Evolutionary conservation across 2,888 invertebrate species (phyloP).

Genomic region (Gastracanthus pulcherrimus): DNA sequence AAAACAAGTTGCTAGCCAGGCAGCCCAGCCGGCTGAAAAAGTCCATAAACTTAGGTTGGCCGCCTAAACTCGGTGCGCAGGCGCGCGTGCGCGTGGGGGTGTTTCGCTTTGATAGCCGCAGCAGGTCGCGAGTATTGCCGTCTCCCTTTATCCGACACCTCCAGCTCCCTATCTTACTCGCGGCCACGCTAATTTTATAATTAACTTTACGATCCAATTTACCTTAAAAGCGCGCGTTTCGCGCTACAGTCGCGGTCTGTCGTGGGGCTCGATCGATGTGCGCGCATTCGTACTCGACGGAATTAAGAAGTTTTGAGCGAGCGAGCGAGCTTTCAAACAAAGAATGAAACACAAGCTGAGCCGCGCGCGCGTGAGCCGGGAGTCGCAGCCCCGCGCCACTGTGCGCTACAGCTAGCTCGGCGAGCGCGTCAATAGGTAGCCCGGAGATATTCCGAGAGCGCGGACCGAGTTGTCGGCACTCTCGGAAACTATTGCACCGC

Average conservation of each 20-base stretch:
- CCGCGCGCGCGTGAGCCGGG: too few relatives aligned
- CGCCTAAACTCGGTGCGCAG: neutral
- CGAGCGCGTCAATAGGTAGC: neutral
- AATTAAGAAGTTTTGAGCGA: constrained; percentile 15
- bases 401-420: too few relatives aligned
- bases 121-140: neutral
- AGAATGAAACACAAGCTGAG: too few relatives aligned
- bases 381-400: too few relatives aligned
- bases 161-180: neutral
- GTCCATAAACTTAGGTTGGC: constrained; percentile 1
- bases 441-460: neutral
- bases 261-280: neutral
- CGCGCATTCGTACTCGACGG: neutral
- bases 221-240: neutral
- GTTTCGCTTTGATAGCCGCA: constrained; percentile 9
- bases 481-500: too few relatives aligned
- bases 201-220: constrained; percentile 36
- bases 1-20: constrained; percentile 31
- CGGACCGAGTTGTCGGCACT: too few relatives aligned
- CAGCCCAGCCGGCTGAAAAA: neutral
- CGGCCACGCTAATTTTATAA: constrained; percentile 32
- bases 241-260: too few relatives aligned
- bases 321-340: neutral
- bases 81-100: too few relatives aligned
- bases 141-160: neutral